Evolutionary conservation across 2,888 invertebrate genomes (phyloP), one percentile per base, ranked within the genome.

Genomic region (Lasioglossum malachurum): DNA sequence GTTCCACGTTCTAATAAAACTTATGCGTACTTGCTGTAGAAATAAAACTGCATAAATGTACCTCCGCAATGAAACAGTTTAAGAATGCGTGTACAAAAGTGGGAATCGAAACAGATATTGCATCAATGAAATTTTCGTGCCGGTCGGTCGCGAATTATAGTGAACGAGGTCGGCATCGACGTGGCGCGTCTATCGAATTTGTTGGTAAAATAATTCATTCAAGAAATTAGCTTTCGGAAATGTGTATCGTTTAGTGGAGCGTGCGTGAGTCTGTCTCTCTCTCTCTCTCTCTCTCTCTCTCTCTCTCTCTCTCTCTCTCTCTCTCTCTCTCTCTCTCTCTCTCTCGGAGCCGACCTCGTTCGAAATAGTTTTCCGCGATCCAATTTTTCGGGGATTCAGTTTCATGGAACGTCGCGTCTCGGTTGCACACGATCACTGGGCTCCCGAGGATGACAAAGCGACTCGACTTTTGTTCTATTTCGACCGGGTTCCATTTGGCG

Each of bases 391-490:
- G 27, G 67, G 44, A 72, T 72, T 44, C 44, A 44, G 44, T 44
- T 75, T 76, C 75, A 81, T 64, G 27, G 57, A 49, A 78, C 3
- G 38, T 12, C 67, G 19, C 69, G 78, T 71, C 46, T 35, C 78
- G 71, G 78, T 71, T 80, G 80, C 77, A 53, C 84, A 78, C 84
- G 84, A 86, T 80, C 84, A 31, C 74, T 35, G 60, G 16, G 49
- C 57, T 16, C 49, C 31, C 73, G 78, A 49, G 79, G 69, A 80
- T 79, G 83, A 85, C 78, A 79, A 76, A 85, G 83, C 79, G 77
- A 16, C 27, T 38, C 35, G 69, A 53, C 74, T 80, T 86, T 86
- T 86, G 83, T 83, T 86, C 76, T 84, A 84, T 86, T 86, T 75
- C 38, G 74, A 75, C 60, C 76, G 67, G 74, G 35, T 77, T 80